These are phyloP conservation scores for Hedychridium roseum DNA, from an alignment of 2,888 invertebrate species.

Conservation along the genomic window DNA sequence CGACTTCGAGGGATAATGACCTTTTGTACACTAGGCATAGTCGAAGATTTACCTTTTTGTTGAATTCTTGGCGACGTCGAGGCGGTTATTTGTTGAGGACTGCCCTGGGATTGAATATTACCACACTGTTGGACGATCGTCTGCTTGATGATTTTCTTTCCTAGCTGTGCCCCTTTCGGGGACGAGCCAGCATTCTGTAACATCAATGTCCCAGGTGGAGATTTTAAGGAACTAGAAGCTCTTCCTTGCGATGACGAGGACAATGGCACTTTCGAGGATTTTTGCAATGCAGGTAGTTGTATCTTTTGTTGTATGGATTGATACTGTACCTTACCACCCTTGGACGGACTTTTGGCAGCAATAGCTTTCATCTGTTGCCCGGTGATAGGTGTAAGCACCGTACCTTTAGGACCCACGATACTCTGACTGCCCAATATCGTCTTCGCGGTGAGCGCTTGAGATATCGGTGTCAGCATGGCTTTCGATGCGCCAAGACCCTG, in stretches of 20 bases:
- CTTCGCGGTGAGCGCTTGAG: conserved; percentile 43
- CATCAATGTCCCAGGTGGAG: conserved; percentile 56
- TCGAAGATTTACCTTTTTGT: conserved; percentile 37
- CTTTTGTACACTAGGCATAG: conserved; percentile 34
- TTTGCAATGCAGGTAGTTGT: conserved; percentile 53
- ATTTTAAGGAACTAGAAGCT: conserved; percentile 57
- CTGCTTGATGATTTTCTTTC: conserved; percentile 43
- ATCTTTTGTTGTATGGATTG: conserved; percentile 51
- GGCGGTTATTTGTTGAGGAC: conserved; percentile 24
- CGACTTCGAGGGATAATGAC: conserved; percentile 41
- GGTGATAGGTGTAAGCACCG: conserved; percentile 59
- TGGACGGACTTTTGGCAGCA: conserved; percentile 51
- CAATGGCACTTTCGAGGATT: conserved; percentile 52
- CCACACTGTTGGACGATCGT: conserved; percentile 32
- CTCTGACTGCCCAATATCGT: conserved; percentile 46
- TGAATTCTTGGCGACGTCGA: conserved; percentile 27
- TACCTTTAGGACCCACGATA: conserved; percentile 47
- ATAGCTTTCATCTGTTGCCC: conserved; percentile 60
- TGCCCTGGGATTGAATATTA: conserved; percentile 30
- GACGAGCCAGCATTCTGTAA: conserved; percentile 37
- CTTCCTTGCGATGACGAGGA: conserved; percentile 57
- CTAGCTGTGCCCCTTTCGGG: conserved; percentile 31
- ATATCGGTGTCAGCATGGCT: conserved; percentile 46
- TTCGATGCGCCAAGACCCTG: conserved; percentile 44
- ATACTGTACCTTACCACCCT: conserved; percentile 48